phyloP scores from a whole-genome alignment of 2,797 vertebrate genomes.

The Parambassis ranga region DNA sequence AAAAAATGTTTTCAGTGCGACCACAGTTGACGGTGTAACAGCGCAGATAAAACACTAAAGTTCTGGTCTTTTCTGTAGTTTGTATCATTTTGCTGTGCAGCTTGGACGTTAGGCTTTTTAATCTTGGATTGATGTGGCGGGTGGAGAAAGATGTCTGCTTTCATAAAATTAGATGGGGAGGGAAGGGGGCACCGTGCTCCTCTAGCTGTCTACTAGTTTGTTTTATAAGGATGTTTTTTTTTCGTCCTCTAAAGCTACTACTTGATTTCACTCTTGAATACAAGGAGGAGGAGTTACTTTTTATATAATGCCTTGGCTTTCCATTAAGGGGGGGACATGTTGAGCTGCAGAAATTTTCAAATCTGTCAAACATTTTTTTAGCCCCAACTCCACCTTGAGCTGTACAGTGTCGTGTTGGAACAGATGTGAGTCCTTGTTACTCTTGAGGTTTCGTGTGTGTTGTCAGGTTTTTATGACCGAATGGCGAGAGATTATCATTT shows the following conservation, averaged over 20 bases:
- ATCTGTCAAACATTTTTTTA: slow-evolving; percentile 49
- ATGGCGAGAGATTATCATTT: slow-evolving; percentile 58
- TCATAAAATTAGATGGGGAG: slow-evolving; percentile 9
- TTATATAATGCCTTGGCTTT: slow-evolving; percentile 59
- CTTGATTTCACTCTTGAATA: slow-evolving; percentile 40
- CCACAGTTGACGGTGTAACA: not conserved
- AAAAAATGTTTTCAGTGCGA: not conserved
- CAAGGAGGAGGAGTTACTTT: slow-evolving; percentile 39
- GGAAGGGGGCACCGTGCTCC: slow-evolving; percentile 27
- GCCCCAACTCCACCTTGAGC: slow-evolving; percentile 33
- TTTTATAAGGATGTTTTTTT: slow-evolving; percentile 42
- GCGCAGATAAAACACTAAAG: slow-evolving; percentile 21
- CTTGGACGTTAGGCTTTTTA: slow-evolving; percentile 45
- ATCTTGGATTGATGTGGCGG: slow-evolving; percentile 10
- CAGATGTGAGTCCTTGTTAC: slow-evolving; percentile 73
- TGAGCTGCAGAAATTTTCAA: slow-evolving; percentile 46
- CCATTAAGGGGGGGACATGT: slow-evolving; percentile 14
- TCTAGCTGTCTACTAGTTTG: slow-evolving; percentile 46
- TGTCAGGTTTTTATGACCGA: slow-evolving; percentile 73
- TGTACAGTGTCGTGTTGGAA: slow-evolving; percentile 71
- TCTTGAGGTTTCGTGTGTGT: slow-evolving; percentile 58
- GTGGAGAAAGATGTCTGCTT: slow-evolving; percentile 9
- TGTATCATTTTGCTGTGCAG: slow-evolving; percentile 41
- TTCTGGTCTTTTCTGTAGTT: slow-evolving; percentile 42
- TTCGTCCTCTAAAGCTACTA: slow-evolving; percentile 30